Evolutionary conservation across 2,888 invertebrate species (phyloP), one percentile per base, ranked within the genome.

Genomic region (Cylloceria caligata): DNA sequence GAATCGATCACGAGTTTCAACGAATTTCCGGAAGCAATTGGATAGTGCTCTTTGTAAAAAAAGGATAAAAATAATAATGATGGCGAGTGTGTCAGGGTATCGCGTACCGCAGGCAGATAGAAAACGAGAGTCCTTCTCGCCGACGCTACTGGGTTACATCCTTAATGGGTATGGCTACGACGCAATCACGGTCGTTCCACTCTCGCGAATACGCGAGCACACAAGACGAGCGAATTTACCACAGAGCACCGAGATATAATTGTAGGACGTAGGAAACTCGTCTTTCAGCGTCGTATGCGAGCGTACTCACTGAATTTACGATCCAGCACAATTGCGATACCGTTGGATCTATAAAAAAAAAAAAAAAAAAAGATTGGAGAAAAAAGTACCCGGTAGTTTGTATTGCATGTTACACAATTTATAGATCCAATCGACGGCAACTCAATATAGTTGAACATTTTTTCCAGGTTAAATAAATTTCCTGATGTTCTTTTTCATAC

Each of bases 121-220:
- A 81, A 81, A 81, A 73, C 69, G 81, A 81, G 81, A 81, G 81
- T 81, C 60, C 73, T 69, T 64, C 36, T 55, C 52, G 39, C 52
- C 49, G 67, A 62, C 67, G 62, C 80, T 76, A 81, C 73, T 77
- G 77, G 77, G 81, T 81, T 81, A 81, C 81, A 81, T 81, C 81
- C 81, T 81, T 73, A 81, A 81, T 81, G 68, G 81, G 47, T 69
- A 62, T 47, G 60, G 60, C 36, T 64, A 81, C 84, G 80, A 83
- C 80, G 81, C 75, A 78, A 81, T 82, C 81, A 72, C 76, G 65
- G 75, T 78, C 83, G 84, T 85, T 85, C 81, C 84, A 83, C 84
- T 84, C 84, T 84, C 83, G 80, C 77, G 79, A 78, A 81, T 81
- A 72, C 64, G 73, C 77, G 75, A 77, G 52, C 71, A 62, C 27